Percentiles rank a stretch among this genome's conserved stretches.
These are phyloP conservation scores for Drosophila saltans DNA, from an alignment of 1,140 invertebrate species.

Conservation along the genomic window DNA sequence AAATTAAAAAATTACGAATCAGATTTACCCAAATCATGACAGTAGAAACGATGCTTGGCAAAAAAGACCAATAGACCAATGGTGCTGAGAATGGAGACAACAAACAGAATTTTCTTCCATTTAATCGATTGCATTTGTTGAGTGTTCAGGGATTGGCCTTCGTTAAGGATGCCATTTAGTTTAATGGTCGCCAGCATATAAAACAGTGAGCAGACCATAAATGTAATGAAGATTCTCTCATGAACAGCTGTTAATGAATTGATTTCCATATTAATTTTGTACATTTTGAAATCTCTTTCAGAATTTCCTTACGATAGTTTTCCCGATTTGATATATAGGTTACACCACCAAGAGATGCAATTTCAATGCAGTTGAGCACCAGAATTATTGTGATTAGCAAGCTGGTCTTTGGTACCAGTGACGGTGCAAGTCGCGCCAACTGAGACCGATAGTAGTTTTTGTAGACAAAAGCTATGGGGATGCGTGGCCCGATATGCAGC, in stretches of 20 bases:
- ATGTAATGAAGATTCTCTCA: conserved; percentile 96
- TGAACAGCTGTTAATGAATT: conserved; percentile 90
- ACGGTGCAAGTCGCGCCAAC: conserved; percentile 86
- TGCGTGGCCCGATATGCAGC: conserved; percentile 93
- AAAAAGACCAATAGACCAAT: conserved; percentile 93
- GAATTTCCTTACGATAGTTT: conserved; percentile 93
- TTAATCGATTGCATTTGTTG: conserved; percentile 84
- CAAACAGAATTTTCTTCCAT: conserved; percentile 90
- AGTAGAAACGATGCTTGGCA: conserved; percentile 93
- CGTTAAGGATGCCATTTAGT: conserved; percentile 68
- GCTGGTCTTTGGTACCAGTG: conserved; percentile 84
- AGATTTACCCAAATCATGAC: conserved; percentile 91
- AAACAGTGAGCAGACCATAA: conserved; percentile 93
- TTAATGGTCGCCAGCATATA: conserved; percentile 89
- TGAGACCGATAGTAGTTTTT: conserved; percentile 91
- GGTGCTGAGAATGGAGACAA: conserved; percentile 90
- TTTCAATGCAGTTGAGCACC: conserved; percentile 93
- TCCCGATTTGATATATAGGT: conserved; percentile 96
- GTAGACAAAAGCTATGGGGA: conserved; percentile 93
- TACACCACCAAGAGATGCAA: conserved; percentile 92
- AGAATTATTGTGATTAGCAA: conserved; percentile 90
- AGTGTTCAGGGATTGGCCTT: conserved; percentile 78
- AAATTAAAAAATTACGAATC: no score
- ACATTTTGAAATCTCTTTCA: background rate
- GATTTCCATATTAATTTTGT: background rate